Conservation (phyloP, 1,140 invertebrate species). For the Asbolus verrucosus region DNA sequence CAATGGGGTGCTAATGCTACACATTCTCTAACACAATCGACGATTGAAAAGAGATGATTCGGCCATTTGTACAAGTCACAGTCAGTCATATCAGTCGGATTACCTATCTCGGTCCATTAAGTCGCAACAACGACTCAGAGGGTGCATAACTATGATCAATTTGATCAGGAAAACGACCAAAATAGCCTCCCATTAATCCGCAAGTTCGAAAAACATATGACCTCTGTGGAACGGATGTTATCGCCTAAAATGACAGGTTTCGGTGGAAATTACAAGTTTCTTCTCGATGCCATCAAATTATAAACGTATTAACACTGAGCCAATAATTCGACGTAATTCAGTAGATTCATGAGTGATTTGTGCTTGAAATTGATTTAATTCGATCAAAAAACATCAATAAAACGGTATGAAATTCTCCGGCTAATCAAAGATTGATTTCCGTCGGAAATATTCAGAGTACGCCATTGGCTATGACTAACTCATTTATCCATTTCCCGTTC, state of each 20-base stretch:
- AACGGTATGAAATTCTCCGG: constrained; percentile 34
- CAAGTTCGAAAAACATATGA: neutral
- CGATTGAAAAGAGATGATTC: constrained; percentile 47
- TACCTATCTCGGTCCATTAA: constrained; percentile 52
- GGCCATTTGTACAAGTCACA: constrained; percentile 50
- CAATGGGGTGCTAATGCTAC: constrained; percentile 26
- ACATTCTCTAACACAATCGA: constrained; percentile 46
- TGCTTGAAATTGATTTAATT: constrained; percentile 16
- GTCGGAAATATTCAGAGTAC: constrained; percentile 34
- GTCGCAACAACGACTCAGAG: constrained; percentile 42
- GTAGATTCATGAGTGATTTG: constrained; percentile 19
- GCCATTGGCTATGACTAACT: constrained; percentile 45
- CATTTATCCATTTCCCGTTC: constrained; percentile 51
- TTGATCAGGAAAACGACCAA: neutral
- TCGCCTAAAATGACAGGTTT: neutral
- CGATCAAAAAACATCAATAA: constrained; percentile 26
- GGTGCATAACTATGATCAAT: constrained; percentile 53
- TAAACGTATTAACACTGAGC: neutral
- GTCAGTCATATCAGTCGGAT: constrained; percentile 49
- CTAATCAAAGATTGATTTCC: constrained; percentile 38
- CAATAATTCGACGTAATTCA: constrained; percentile 8
- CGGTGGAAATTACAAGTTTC: neutral
- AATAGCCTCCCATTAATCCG: neutral
- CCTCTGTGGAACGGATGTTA: neutral
- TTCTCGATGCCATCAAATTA: neutral